Percentiles rank a stretch among this genome's conserved stretches.
Conservation (phyloP, 1,140 invertebrate genomes). For the Drosophila subobscura region DNA sequence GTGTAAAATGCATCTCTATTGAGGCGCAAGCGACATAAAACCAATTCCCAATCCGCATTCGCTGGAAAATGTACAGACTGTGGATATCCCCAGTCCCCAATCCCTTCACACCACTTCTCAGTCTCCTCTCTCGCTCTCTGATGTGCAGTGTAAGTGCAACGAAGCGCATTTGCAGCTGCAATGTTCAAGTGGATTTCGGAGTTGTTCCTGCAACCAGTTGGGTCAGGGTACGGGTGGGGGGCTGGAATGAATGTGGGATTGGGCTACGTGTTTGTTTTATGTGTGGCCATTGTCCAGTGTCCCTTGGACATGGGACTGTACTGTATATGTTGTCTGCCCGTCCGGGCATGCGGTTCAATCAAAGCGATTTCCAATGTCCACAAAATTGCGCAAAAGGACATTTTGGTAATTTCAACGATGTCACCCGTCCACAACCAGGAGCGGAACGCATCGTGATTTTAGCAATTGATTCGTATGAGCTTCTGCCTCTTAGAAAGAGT, state of each 20-base stretch:
- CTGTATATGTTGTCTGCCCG: slow-evolving; percentile 58
- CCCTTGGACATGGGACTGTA: slow-evolving; percentile 39
- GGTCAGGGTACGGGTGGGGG: slow-evolving; percentile 4
- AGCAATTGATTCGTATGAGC: too few relatives aligned
- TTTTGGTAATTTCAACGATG: slow-evolving; percentile 80
- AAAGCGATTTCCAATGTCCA: slow-evolving; percentile 82
- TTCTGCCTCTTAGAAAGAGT: background rate
- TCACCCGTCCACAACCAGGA: slow-evolving; percentile 16
- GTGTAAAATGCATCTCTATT: slow-evolving; percentile 78
- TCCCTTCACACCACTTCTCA: background rate
- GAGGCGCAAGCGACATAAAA: slow-evolving; percentile 80
- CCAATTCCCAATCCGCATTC: slow-evolving; percentile 65
- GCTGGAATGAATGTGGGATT: slow-evolving; percentile 13
- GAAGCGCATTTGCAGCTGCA: slow-evolving; percentile 77
- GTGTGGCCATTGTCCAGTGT: slow-evolving; percentile 73
- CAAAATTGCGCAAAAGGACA: slow-evolving; percentile 81
- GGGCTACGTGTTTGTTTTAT: slow-evolving; percentile 72
- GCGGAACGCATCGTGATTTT: slow-evolving; percentile 5
- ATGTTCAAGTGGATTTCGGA: slow-evolving; percentile 75
- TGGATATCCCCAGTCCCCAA: slow-evolving; percentile 20
- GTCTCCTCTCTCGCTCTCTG: slow-evolving; percentile 22
- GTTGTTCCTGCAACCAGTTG: slow-evolving; percentile 37
- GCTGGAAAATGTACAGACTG: slow-evolving; percentile 55
- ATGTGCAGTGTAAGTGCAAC: slow-evolving; percentile 74
- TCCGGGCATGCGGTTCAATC: slow-evolving; percentile 75